Evolutionary conservation across 1,140 invertebrate species (phyloP).

Genomic region (Drosophila neocordata): DNA sequence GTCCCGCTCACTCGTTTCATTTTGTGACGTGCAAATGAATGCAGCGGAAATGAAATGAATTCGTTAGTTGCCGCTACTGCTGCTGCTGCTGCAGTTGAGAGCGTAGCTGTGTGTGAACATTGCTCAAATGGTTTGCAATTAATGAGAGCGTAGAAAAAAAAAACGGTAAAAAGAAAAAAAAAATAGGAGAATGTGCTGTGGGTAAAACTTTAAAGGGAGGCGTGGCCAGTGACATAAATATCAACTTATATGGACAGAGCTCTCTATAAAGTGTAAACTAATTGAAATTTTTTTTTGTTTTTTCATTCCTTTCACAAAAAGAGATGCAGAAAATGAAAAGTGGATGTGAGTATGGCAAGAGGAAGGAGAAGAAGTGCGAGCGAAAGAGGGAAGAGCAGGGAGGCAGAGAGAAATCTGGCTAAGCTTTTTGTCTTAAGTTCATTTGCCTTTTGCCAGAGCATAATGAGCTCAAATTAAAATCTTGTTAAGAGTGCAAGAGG

Average conservation of each 20-base stretch:
- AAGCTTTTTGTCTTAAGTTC: conserved; percentile 17
- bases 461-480: conserved; percentile 74
- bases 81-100: conserved; percentile 64
- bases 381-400: not conserved
- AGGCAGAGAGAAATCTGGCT: conserved; percentile 3
- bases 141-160: conserved; percentile 63
- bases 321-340: conserved; percentile 5
- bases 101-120: conserved; percentile 63
- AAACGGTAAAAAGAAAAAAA: conserved; percentile 18
- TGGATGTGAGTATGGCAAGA: not conserved
- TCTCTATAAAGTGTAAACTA: conserved; percentile 9
- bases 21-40: conserved; percentile 72
- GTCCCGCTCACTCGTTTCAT: conserved; percentile 18
- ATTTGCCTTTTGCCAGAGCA: conserved; percentile 50
- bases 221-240: conserved; percentile 30
- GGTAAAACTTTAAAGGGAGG: conserved; percentile 55
- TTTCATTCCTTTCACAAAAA: not conserved
- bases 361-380: not conserved
- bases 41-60: conserved; percentile 78
- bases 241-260: conserved; percentile 13
- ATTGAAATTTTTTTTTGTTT: conserved; percentile 5
- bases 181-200: conserved; percentile 16
- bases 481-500: conserved; percentile 67
- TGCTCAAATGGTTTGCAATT: conserved; percentile 73
- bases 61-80: conserved; percentile 49